phyloP scores from a whole-genome alignment of 2,888 invertebrate species.

The Macrosoma leucophasiata region DNA sequence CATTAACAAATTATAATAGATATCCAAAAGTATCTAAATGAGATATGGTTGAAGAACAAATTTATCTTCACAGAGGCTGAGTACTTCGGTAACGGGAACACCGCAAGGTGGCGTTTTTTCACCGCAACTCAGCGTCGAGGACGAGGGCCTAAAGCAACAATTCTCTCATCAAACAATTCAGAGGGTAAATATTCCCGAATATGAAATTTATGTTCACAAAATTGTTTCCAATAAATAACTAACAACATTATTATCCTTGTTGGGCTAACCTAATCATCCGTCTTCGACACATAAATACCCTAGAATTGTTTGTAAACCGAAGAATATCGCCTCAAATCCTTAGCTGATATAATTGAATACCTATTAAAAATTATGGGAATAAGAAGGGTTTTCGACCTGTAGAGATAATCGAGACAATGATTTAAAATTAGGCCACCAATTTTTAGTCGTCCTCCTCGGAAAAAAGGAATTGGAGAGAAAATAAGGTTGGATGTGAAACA shows the following conservation, averaged over 20 bases:
- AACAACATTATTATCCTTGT: neutral
- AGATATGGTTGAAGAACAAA: too few species aligned
- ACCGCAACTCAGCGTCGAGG: conserved; percentile 62
- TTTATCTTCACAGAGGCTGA: conserved; percentile 67
- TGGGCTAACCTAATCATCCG: neutral
- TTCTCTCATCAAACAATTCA: conserved; percentile 67
- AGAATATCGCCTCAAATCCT: neutral
- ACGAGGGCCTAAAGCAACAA: conserved; percentile 68
- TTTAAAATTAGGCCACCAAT: conserved; percentile 62
- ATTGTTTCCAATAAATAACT: conserved; percentile 3
- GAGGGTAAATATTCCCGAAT: conserved; percentile 64
- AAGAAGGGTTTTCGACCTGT: conserved; percentile 32
- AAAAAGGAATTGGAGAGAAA: conserved; percentile 70
- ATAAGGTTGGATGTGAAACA: conserved; percentile 71
- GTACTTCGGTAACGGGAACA: conserved; percentile 62
- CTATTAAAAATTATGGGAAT: conserved; percentile 6
- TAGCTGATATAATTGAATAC: conserved; percentile 3
- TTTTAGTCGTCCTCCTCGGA: conserved; percentile 70
- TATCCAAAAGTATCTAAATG: too few species aligned
- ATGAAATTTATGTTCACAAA: conserved; percentile 1
- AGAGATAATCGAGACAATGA: conserved; percentile 39
- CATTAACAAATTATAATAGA: too few species aligned
- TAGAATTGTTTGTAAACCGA: neutral
- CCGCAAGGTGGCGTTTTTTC: conserved; percentile 65
- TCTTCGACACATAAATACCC: conserved; percentile 2